These are phyloP conservation scores for Ciconia nigra DNA, from an alignment of 2,797 vertebrate species.

Conservation along the genomic window DNA sequence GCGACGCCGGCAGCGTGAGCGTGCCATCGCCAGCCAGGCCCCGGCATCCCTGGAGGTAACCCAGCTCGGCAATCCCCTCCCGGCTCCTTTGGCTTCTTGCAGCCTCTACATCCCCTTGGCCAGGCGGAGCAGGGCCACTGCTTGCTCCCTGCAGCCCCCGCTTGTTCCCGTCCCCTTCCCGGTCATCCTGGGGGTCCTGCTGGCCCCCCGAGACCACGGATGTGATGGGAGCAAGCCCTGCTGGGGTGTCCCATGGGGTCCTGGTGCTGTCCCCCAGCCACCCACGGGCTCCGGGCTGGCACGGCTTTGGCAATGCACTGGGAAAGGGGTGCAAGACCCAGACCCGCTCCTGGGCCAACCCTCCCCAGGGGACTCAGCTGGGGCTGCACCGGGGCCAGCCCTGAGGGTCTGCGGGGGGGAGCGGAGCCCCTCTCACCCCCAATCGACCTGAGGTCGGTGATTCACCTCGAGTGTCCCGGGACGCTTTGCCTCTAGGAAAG, in stretches of 20 bases:
- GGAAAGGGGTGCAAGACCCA: neutral
- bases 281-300: neutral
- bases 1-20: neutral
- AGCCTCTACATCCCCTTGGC: neutral
- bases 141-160: neutral
- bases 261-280: neutral
- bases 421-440: neutral
- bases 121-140: neutral
- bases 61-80: neutral
- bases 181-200: neutral
- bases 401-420: rapidly evolving
- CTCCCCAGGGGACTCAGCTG: rapidly evolving
- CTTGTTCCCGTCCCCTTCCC: neutral
- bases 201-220: neutral
- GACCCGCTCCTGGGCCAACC: neutral
- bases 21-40: neutral
- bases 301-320: neutral
- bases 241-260: too few relatives aligned
- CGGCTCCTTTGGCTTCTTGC: neutral
- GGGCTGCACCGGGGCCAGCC: neutral
- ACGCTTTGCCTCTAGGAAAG: neutral
- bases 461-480: neutral
- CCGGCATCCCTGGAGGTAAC: neutral
- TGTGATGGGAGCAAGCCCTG: neutral
- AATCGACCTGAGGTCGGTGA: neutral